Base-by-base conservation (phyloP, 2,888 invertebrate genomes). In the Caenorhabditis sulstoni region DNA sequence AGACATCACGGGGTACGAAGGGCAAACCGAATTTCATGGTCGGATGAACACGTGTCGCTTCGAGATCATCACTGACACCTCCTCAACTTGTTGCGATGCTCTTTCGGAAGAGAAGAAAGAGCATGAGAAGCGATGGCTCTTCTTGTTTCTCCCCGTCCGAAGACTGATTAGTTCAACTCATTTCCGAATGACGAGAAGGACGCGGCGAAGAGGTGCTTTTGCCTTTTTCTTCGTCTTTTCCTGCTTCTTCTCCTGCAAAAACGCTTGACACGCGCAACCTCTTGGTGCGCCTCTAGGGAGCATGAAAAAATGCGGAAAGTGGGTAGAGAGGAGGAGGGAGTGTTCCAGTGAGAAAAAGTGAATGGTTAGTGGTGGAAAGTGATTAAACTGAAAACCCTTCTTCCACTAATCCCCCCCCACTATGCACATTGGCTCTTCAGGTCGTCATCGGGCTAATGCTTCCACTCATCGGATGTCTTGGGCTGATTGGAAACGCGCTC, bases 381-480 rank as follows among this genome's bases (percentile, higher is more conserved):
- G 45, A 49, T 64, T 29, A 29, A 29, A 29, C 29, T 29, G 29
- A 7, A 29, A 29, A 29, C 3, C 29, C 29, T 29, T 29, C 29
- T 29, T 29, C 29, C 29, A 3, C 18, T 52, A n/a, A 14, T 18
- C n/a, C 16, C 39, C 5, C 55, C 47, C 47, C 16, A 22, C 39
- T 67, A 70, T 61, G 53, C 59, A 39, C 20, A 45, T 74, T 44
- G 29, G 45, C 44, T 65, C 82, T 85, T 62, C 81, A 88, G 88
- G 62, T 85, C 39, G 80, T 90, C 22, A 87, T 90, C 66, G 88
- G 88, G 44, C 62, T 87, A 52, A 44, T 87, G n/a, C 81, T 90
- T 35, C 90, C 90, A 7, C n/a, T 79, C 18, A 83, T 90, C 70
- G 90, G 89, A 49, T 57, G 80, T 39, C 79, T 90, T 64, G 90